Evolutionary conservation across 2,888 invertebrate genomes (phyloP).

Genomic region (Heliothis peltigera): DNA sequence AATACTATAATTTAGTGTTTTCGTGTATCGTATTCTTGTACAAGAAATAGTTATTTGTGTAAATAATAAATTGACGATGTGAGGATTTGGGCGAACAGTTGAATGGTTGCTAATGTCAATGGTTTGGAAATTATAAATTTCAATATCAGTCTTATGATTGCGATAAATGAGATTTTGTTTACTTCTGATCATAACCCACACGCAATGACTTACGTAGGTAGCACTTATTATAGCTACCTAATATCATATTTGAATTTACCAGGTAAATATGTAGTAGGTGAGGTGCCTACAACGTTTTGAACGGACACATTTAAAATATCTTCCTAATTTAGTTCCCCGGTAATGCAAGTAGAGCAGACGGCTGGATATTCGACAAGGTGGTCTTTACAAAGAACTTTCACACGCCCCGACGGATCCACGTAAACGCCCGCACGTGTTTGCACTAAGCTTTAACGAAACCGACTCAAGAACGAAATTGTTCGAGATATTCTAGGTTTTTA

Average conservation of each 20-base stretch:
- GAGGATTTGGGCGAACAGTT: slow-evolving; percentile 56
- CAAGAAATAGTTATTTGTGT: slow-evolving; percentile 68
- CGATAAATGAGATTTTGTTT: background rate
- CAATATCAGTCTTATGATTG: background rate
- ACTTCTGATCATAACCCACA: background rate
- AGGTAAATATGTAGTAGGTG: background rate
- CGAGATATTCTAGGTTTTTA: slow-evolving; percentile 43
- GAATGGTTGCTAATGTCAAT: slow-evolving; percentile 4
- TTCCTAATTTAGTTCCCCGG: background rate
- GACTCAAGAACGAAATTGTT: slow-evolving; percentile 53
- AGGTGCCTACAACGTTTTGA: no score
- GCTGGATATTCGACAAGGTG: slow-evolving; percentile 59
- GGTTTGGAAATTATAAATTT: slow-evolving; percentile 2
- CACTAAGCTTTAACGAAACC: slow-evolving; percentile 57
- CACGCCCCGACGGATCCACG: slow-evolving; percentile 57
- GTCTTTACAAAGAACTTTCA: slow-evolving; percentile 67
- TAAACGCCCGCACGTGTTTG: slow-evolving; percentile 56
- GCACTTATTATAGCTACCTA: background rate
- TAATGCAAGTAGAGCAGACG: slow-evolving; percentile 51
- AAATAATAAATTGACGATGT: slow-evolving; percentile 81
- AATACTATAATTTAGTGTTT: slow-evolving; percentile 69
- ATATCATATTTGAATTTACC: background rate
- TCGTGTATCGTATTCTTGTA: slow-evolving; percentile 64
- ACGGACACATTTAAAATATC: background rate
- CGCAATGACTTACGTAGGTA: background rate